These are phyloP conservation scores for Ericerus pela DNA, from an alignment of 1,140 invertebrate genomes.

Conservation along the genomic window DNA sequence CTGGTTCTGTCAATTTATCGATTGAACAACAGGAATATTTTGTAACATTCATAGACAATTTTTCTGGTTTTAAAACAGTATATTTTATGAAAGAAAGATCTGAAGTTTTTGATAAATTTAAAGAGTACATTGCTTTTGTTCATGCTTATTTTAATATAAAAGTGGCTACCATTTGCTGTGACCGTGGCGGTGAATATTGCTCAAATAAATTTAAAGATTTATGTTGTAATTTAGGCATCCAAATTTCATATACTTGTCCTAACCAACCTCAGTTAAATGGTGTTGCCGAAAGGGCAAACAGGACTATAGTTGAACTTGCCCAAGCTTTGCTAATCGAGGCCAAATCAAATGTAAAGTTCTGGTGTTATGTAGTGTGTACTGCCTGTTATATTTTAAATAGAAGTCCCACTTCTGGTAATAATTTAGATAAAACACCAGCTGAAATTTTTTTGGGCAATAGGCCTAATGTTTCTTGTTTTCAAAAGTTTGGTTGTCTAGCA, in stretches of 20 bases:
- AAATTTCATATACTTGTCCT: not conserved
- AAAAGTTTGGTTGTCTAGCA: conserved; percentile 25
- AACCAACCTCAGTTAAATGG: conserved; percentile 6
- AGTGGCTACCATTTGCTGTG: conserved; percentile 14
- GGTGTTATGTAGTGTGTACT: conserved; percentile 17
- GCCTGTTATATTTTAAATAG: conserved; percentile 19
- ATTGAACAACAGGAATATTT: no score
- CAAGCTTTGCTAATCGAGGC: conserved; percentile 17
- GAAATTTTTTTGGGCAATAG: conserved; percentile 20
- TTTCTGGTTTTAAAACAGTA: no score
- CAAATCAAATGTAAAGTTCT: conserved; percentile 13
- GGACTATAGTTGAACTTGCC: conserved; percentile 17
- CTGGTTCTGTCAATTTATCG: no score
- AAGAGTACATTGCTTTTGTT: conserved; percentile 16
- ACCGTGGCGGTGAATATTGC: conserved; percentile 16
- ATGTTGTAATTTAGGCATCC: conserved; percentile 10
- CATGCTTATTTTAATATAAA: conserved; percentile 1
- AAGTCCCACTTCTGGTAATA: not conserved
- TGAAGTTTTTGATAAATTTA: conserved; percentile 21
- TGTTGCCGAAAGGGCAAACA: conserved; percentile 15
- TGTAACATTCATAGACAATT: no score
- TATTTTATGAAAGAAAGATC: conserved; percentile 16
- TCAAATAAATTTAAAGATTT: not conserved
- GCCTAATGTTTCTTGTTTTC: conserved; percentile 20
- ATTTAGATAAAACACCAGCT: conserved; percentile 16